These are phyloP conservation scores for Drosophila villosipedis DNA, from an alignment of 2,888 invertebrate species.

Conservation along the genomic window DNA sequence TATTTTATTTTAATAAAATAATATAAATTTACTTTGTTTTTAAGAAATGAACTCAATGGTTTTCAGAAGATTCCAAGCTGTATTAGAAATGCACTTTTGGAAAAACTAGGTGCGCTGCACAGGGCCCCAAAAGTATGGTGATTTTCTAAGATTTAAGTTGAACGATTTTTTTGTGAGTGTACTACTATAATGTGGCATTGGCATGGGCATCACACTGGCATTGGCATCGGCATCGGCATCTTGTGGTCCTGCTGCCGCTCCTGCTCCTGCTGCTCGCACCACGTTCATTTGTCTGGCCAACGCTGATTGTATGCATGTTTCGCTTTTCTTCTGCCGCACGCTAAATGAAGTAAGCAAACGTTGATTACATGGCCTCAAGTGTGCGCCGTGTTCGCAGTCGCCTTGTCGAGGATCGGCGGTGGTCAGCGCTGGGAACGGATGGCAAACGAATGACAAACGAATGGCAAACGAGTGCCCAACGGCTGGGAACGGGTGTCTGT, in stretches of 20 bases:
- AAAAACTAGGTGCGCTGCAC: too few species aligned
- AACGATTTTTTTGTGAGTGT: not conserved
- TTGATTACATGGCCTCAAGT: constrained; percentile 81
- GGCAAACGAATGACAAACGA: constrained; percentile 3
- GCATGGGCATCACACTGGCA: constrained; percentile 15
- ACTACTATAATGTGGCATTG: constrained; percentile 3
- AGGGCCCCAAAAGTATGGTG: too few species aligned
- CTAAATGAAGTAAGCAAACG: constrained; percentile 81
- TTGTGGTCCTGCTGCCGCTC: constrained; percentile 39
- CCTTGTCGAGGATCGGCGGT: constrained; percentile 32
- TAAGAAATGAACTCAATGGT: not conserved
- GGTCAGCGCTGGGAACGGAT: constrained; percentile 27
- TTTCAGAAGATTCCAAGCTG: not conserved
- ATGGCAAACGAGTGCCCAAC: constrained; percentile 6
- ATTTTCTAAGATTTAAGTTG: not conserved
- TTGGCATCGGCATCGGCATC: constrained; percentile 31
- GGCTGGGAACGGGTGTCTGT: constrained; percentile 16
- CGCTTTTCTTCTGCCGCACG: constrained; percentile 80
- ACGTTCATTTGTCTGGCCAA: constrained; percentile 64
- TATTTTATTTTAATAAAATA: not conserved
- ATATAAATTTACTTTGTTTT: not conserved
- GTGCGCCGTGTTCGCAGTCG: constrained; percentile 68
- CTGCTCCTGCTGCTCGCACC: constrained; percentile 36
- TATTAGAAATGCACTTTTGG: not conserved
- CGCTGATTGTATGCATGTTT: constrained; percentile 80